Evolutionary conservation across 2,113 vertebrate genomes (phyloP).

Genomic region (Lepus europaeus): DNA sequence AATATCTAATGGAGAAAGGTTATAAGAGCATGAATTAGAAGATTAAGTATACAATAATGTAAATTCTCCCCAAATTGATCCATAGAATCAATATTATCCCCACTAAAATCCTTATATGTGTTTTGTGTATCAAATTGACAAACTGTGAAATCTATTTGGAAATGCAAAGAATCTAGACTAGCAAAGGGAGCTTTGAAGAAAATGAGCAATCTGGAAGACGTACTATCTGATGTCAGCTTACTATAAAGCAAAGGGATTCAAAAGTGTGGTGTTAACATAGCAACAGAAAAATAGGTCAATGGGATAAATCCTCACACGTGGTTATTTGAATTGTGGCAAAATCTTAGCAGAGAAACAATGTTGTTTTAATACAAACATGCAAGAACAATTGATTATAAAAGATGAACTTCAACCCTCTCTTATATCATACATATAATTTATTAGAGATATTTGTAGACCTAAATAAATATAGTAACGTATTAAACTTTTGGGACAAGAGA

Average conservation of each 20-base stretch:
- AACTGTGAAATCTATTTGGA: conserved; percentile 42
- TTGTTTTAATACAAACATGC: conserved; percentile 5
- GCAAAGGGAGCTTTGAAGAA: conserved; percentile 33
- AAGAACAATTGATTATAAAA: background rate
- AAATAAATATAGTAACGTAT: conserved; percentile 23
- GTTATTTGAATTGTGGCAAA: background rate
- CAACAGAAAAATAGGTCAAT: background rate
- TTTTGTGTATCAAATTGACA: background rate
- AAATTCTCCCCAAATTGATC: background rate
- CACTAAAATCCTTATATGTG: background rate
- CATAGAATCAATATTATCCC: background rate
- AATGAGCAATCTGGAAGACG: background rate
- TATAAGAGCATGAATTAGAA: background rate
- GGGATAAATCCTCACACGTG: background rate
- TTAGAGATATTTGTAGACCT: background rate
- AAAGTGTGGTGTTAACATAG: background rate
- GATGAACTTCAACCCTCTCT: background rate
- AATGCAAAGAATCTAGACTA: conserved; percentile 37
- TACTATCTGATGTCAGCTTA: conserved; percentile 1
- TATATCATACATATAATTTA: conserved; percentile 9
- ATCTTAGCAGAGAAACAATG: background rate
- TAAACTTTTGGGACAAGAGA: background rate
- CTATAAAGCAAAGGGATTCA: background rate
- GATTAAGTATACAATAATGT: background rate
- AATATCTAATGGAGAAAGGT: background rate